A percentile compares a stretch with the other conserved stretches of the same genome.
These are phyloP conservation scores for Enteromius viviparus DNA, from an alignment of 2,797 vertebrate species.

Conservation along the genomic window DNA sequence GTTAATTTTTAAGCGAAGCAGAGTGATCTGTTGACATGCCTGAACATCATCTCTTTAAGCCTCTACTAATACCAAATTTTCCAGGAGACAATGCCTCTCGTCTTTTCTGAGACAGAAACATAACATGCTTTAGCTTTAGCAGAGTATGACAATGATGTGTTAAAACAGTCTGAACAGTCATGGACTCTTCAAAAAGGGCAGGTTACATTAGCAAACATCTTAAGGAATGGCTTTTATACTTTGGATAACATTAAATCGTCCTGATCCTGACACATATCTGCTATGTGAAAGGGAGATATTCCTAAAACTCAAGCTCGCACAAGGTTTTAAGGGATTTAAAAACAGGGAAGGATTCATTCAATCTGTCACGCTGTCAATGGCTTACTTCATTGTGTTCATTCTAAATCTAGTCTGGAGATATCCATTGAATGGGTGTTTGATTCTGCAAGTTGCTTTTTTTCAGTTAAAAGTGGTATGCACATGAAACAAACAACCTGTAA, in stretches of 20 bases:
- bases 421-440: constrained; percentile 66
- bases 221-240: constrained; percentile 76
- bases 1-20: constrained; percentile 65
- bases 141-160: constrained; percentile 71
- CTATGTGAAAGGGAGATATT: constrained; percentile 76
- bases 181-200: constrained; percentile 62
- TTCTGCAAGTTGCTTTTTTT: constrained; percentile 16
- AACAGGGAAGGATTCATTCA: constrained; percentile 69
- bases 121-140: constrained; percentile 70
- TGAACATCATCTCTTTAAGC: constrained; percentile 74
- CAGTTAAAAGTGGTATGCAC: neutral
- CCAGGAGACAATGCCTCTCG: constrained; percentile 65
- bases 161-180: constrained; percentile 60
- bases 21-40: constrained; percentile 70
- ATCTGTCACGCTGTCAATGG: constrained; percentile 70
- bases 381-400: constrained; percentile 72
- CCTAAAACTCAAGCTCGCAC: constrained; percentile 71
- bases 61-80: constrained; percentile 66
- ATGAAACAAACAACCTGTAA: neutral
- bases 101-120: constrained; percentile 75
- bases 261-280: constrained; percentile 76
- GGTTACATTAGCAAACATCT: constrained; percentile 73
- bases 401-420: constrained; percentile 66
- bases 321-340: constrained; percentile 77
- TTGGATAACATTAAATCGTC: constrained; percentile 77